Percentiles rank a stretch among this genome's conserved stretches.
Conservation (phyloP, 2,113 vertebrate genomes). For the Ovibos moschatus region DNA sequence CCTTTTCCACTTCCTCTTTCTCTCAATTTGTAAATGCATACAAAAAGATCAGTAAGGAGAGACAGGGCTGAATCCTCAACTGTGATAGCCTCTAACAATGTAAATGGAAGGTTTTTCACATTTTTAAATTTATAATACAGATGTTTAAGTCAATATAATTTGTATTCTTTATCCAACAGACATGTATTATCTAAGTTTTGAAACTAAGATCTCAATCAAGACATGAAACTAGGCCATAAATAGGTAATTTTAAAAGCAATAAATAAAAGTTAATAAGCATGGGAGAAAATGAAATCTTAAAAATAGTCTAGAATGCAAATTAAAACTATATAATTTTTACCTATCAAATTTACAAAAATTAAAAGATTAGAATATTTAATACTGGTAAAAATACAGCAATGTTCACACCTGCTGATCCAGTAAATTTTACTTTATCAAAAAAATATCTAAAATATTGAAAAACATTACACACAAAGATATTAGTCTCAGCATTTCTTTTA, state of each 20-base stretch:
- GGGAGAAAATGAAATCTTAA: background rate
- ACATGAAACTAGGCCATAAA: background rate
- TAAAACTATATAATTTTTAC: background rate
- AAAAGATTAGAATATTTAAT: background rate
- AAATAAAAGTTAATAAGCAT: slow-evolving; percentile 6
- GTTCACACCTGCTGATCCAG: background rate
- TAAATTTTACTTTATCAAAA: background rate
- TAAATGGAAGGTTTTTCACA: background rate
- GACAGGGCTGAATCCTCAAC: background rate
- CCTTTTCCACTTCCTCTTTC: background rate
- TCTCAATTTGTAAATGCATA: background rate
- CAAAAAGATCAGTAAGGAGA: background rate
- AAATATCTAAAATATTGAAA: background rate
- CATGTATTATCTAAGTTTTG: background rate
- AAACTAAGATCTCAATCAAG: background rate
- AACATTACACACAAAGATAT: background rate
- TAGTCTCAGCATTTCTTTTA: background rate
- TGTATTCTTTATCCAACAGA: background rate
- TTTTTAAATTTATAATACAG: background rate
- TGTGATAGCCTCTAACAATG: background rate
- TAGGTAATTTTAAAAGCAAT: background rate
- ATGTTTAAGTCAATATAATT: background rate
- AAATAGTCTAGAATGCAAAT: background rate
- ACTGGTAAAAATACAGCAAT: background rate
- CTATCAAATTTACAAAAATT: slow-evolving; percentile 4